Evolutionary conservation across 2,113 vertebrate species (phyloP).

Genomic region (Hippolais icterina): DNA sequence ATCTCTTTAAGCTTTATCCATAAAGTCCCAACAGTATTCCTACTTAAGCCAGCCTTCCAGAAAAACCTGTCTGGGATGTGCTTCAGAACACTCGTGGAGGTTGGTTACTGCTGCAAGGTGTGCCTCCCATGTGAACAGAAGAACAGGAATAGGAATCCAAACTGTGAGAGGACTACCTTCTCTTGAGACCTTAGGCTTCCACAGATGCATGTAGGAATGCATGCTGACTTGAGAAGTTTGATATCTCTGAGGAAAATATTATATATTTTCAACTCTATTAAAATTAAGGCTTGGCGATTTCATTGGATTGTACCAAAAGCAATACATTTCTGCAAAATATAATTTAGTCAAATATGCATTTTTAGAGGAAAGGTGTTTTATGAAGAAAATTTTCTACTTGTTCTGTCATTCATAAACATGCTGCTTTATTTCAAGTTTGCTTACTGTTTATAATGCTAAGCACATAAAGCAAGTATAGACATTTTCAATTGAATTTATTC

Average conservation of each 20-base stretch:
- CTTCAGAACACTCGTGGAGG: neutral
- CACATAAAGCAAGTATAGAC: neutral
- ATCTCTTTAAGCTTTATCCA: neutral
- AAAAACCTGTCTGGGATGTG: neutral
- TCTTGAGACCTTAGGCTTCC: neutral
- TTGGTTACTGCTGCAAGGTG: neutral
- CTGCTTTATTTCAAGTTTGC: neutral
- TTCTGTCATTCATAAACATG: neutral
- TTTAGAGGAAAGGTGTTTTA: neutral
- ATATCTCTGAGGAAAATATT: neutral
- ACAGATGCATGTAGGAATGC: neutral
- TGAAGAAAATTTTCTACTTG: neutral
- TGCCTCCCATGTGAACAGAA: neutral
- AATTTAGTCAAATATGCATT: neutral
- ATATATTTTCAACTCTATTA: neutral
- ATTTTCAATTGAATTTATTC: neutral
- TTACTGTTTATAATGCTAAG: neutral
- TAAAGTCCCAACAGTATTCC: neutral
- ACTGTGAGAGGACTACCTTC: neutral
- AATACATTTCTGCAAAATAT: neutral
- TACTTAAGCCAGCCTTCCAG: neutral
- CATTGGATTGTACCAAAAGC: neutral
- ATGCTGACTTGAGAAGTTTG: neutral
- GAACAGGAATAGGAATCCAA: neutral
- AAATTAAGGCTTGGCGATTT: neutral